A percentile compares a stretch with the other conserved stretches of the same genome.
phyloP scores from a whole-genome alignment of 1,140 invertebrate species.

The Coenobita brevimanus region DNA sequence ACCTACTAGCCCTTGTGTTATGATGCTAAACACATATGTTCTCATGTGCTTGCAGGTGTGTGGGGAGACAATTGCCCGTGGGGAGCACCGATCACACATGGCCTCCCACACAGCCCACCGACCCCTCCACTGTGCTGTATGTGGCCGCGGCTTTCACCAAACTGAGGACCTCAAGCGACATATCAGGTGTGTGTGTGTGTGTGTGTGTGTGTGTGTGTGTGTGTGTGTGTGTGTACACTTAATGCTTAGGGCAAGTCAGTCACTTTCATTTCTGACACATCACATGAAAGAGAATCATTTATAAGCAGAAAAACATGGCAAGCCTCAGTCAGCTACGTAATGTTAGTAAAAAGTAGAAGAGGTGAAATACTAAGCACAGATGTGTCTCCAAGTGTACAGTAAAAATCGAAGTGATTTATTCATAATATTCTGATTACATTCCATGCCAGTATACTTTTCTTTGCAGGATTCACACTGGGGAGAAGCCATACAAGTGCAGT shows the following conservation, averaged over 20 bases:
- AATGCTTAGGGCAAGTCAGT: too few species aligned
- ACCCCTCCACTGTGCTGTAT: conserved; percentile 67
- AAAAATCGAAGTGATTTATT: too few species aligned
- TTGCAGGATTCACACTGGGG: conserved; percentile 67
- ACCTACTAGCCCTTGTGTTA: not conserved
- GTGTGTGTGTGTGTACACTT: too few species aligned
- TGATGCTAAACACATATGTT: too few species aligned
- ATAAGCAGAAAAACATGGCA: too few species aligned
- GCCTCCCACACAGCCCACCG: conserved; percentile 67
- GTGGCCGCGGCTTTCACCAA: conserved; percentile 67
- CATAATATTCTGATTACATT: not conserved
- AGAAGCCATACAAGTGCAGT: conserved; percentile 68
- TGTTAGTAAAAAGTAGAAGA: too few species aligned
- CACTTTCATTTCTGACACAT: too few species aligned
- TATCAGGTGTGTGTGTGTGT: conserved; percentile 61
- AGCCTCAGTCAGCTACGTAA: too few species aligned
- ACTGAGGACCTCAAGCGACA: conserved; percentile 68
- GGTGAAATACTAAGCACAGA: too few species aligned
- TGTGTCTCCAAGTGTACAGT: too few species aligned
- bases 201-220: too few species aligned
- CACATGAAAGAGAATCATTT: too few species aligned
- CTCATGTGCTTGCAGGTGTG: conserved; percentile 43
- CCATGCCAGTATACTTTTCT: not conserved
- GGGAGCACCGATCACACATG: conserved; percentile 67
- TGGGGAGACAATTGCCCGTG: conserved; percentile 63